A percentile compares a stretch with the other conserved stretches of the same genome.
These are phyloP conservation scores for Dermatophagoides farinae DNA, from an alignment of 1,140 invertebrate genomes.

Conservation along the genomic window DNA sequence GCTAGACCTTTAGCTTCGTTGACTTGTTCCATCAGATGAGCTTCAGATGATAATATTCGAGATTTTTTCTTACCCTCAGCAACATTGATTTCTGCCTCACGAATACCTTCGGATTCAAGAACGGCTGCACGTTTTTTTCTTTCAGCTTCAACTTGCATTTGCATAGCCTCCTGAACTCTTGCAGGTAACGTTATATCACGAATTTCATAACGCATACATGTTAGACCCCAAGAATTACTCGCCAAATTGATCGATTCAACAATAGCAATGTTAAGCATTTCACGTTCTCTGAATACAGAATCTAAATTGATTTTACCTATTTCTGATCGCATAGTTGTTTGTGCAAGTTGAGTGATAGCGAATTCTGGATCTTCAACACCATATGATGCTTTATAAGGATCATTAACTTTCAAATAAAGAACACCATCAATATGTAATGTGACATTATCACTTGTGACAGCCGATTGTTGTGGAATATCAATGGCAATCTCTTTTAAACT, in stretches of 20 bases:
- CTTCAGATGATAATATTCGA: constrained; percentile 67
- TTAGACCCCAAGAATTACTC: constrained; percentile 88
- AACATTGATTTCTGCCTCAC: constrained; percentile 90
- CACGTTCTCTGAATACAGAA: constrained; percentile 87
- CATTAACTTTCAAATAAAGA: constrained; percentile 73
- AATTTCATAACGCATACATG: constrained; percentile 95
- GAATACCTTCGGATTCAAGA: constrained; percentile 76
- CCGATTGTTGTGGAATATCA: constrained; percentile 94
- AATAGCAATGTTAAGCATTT: constrained; percentile 83
- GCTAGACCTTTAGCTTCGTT: constrained; percentile 8
- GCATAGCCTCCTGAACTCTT: constrained; percentile 95
- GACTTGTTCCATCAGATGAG: constrained; percentile 23
- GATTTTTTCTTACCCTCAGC: constrained; percentile 83
- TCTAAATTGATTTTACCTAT: constrained; percentile 94
- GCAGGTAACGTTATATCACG: constrained; percentile 81
- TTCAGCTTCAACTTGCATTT: constrained; percentile 98
- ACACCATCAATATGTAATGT: constrained; percentile 91
- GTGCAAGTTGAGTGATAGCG: constrained; percentile 92
- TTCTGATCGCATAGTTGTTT: constrained; percentile 97
- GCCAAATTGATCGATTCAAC: constrained; percentile 94
- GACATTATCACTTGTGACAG: constrained; percentile 89
- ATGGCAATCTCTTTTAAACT: constrained; percentile 98
- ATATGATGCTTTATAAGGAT: constrained; percentile 89
- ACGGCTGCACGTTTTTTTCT: constrained; percentile 85
- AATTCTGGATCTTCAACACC: constrained; percentile 98